phyloP scores from a whole-genome alignment of 2,888 invertebrate species.

The Cephus rjabovi region DNA sequence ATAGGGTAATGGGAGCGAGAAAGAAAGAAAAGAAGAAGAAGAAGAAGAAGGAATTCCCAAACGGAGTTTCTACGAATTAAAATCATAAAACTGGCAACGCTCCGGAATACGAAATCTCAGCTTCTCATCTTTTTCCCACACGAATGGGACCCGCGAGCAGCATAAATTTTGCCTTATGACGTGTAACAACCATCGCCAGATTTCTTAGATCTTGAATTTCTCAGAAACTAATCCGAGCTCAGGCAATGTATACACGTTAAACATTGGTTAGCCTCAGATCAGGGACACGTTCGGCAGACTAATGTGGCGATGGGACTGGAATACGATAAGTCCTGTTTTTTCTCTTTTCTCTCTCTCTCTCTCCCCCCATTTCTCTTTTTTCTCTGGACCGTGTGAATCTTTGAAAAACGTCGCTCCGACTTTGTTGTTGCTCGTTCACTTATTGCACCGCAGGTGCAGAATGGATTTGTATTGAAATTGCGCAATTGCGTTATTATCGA shows the following conservation, averaged over 20 bases:
- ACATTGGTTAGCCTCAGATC: slow-evolving; percentile 19
- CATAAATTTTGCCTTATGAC: slow-evolving; percentile 48
- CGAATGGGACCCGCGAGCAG: slow-evolving; percentile 25
- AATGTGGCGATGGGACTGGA: slow-evolving; percentile 20
- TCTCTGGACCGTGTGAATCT: too few relatives aligned
- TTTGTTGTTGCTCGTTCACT: too few relatives aligned
- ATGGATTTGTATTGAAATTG: too few relatives aligned
- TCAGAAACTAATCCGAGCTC: slow-evolving; percentile 48
- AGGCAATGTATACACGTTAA: slow-evolving; percentile 31
- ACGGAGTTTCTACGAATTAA: slow-evolving; percentile 44
- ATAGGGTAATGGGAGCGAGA: background rate
- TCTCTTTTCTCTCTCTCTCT: too few relatives aligned
- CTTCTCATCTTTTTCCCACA: slow-evolving; percentile 22
- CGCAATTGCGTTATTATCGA: too few relatives aligned
- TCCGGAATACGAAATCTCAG: slow-evolving; percentile 40
- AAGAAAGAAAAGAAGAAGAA: background rate
- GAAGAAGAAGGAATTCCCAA: background rate
- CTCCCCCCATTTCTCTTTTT: too few relatives aligned
- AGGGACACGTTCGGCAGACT: slow-evolving; percentile 28
- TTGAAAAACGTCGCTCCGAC: too few relatives aligned
- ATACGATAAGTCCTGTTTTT: too few relatives aligned
- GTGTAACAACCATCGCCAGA: too few relatives aligned
- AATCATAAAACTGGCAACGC: slow-evolving; percentile 45
- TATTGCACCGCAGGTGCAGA: too few relatives aligned
- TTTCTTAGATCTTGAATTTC: slow-evolving; percentile 38